phyloP scores from a whole-genome alignment of 2,797 vertebrate species.

The Falco columbarius region DNA sequence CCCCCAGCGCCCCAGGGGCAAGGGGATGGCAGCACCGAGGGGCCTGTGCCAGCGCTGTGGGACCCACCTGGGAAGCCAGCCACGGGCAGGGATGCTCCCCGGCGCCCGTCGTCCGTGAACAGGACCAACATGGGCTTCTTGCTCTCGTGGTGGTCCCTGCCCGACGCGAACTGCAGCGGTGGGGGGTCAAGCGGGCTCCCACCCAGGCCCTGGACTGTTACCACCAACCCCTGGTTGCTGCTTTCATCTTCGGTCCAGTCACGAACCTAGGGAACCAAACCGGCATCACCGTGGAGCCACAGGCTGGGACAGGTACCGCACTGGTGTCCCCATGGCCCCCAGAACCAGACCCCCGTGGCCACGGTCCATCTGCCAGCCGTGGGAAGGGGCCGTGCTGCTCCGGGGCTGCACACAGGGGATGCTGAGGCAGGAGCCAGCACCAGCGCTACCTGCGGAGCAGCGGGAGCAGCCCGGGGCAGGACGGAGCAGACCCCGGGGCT shows the following conservation, averaged over 20 bases:
- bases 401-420: fast-evolving
- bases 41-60: fast-evolving
- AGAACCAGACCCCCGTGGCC: fast-evolving
- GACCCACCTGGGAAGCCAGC: conserved; percentile 74
- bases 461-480: background rate
- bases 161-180: conserved; percentile 82
- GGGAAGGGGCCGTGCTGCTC: background rate
- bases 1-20: fast-evolving
- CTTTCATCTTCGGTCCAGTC: conserved; percentile 84
- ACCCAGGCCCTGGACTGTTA: conserved; percentile 76
- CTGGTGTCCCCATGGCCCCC: background rate
- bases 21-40: fast-evolving
- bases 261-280: conserved; percentile 79
- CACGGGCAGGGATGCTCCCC: conserved; percentile 60
- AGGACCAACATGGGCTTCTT: conserved; percentile 93
- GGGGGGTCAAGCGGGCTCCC: conserved; percentile 75
- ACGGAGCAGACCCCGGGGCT: fast-evolving
- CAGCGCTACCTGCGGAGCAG: fast-evolving
- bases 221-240: conserved; percentile 85
- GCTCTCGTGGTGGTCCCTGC: conserved; percentile 86
- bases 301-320: fast-evolving
- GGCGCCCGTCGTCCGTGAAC: conserved; percentile 88
- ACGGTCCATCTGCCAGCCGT: fast-evolving
- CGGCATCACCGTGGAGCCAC: fast-evolving
- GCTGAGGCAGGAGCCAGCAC: fast-evolving